phyloP scores from a whole-genome alignment of 2,888 invertebrate genomes.

The Lingula anatina region DNA sequence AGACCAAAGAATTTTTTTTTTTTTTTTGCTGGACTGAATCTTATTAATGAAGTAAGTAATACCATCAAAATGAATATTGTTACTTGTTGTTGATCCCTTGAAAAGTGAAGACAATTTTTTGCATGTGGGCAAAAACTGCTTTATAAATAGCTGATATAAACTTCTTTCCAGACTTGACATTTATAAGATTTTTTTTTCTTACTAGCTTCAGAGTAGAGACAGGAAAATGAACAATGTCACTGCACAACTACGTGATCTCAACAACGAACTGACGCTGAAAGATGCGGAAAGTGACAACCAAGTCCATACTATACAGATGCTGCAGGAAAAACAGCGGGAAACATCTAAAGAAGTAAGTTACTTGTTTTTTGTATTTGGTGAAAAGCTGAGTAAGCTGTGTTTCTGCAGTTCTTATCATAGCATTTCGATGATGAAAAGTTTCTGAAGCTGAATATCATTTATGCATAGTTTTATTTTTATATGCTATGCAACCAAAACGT shows the following conservation, averaged over 20 bases:
- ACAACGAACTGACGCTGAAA: conserved; percentile 31
- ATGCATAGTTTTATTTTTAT: too few relatives aligned
- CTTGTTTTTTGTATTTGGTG: background rate
- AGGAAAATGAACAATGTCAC: conserved; percentile 33
- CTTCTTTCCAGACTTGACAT: background rate
- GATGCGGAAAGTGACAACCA: conserved; percentile 35
- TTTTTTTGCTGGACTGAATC: too few relatives aligned
- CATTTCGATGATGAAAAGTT: too few relatives aligned
- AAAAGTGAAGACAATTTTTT: too few relatives aligned
- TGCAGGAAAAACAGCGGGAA: conserved; percentile 35
- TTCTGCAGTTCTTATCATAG: background rate
- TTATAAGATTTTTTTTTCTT: conserved; percentile 2
- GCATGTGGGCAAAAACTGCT: too few relatives aligned
- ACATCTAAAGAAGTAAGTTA: conserved; percentile 28
- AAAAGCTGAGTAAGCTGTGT: background rate
- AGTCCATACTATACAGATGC: conserved; percentile 29
- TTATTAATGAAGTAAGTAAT: too few relatives aligned
- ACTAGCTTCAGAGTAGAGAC: conserved; percentile 33
- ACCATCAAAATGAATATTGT: too few relatives aligned
- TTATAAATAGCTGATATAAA: too few relatives aligned
- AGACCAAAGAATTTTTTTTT: too few relatives aligned
- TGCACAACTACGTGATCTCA: conserved; percentile 33
- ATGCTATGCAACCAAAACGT: too few relatives aligned
- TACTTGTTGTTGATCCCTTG: too few relatives aligned
- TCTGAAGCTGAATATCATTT: too few relatives aligned